Conservation (phyloP, 2,113 vertebrate species). For the Microcebus murinus region DNA sequence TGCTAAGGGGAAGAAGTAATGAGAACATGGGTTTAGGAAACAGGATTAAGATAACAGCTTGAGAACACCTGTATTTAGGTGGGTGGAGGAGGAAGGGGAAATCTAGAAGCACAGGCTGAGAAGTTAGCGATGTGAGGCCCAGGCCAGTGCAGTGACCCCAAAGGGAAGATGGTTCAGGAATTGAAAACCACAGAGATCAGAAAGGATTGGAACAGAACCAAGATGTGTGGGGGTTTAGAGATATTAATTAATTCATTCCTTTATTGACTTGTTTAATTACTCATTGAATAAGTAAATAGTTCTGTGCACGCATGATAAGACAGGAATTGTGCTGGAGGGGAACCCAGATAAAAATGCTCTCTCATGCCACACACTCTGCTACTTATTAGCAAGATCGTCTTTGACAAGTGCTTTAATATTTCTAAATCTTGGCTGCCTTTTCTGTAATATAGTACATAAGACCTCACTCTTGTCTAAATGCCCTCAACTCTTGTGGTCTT, state of each 20-base stretch:
- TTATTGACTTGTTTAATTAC: neutral
- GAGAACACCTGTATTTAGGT: neutral
- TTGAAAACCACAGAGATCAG: neutral
- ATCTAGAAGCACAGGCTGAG: neutral
- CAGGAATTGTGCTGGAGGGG: neutral
- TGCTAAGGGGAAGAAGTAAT: slow-evolving; percentile 7
- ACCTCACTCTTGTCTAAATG: neutral
- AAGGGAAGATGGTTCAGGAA: neutral
- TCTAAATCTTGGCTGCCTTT: neutral
- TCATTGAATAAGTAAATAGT: neutral
- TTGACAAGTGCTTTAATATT: neutral
- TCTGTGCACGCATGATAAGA: neutral
- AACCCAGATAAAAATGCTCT: neutral
- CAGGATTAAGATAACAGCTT: neutral
- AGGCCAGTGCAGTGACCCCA: rapidly evolving
- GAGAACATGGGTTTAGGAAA: neutral
- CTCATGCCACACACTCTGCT: neutral
- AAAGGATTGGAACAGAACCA: neutral
- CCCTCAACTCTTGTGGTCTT: neutral
- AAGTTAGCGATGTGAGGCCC: neutral
- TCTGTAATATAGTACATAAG: neutral
- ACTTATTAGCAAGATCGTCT: neutral
- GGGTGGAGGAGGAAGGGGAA: neutral
- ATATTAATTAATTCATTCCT: neutral
- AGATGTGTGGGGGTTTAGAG: neutral